Evolutionary conservation across 2,113 vertebrate genomes (phyloP).

Genomic region (Equus quagga): DNA sequence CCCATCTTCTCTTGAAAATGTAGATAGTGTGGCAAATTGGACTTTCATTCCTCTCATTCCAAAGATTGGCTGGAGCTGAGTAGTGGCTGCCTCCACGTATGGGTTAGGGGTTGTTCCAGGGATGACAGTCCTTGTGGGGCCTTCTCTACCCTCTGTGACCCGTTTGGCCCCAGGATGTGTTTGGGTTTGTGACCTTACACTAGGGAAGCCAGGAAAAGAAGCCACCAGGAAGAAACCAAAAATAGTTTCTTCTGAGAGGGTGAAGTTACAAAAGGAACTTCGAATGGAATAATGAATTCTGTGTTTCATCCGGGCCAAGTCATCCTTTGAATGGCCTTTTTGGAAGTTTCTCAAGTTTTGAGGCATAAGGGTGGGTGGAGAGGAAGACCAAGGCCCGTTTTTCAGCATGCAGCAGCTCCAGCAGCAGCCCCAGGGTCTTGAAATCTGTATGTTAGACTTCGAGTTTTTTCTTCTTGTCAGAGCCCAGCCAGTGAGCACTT

Average conservation of each 20-base stretch:
- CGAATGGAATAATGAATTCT: background rate
- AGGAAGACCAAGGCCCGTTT: background rate
- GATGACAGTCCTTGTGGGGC: background rate
- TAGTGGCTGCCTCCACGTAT: rapidly evolving
- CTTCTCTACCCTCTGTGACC: background rate
- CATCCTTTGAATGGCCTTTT: background rate
- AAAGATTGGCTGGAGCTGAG: background rate
- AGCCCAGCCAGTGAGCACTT: background rate
- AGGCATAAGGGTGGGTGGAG: background rate
- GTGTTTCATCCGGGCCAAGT: background rate
- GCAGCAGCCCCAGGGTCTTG: background rate
- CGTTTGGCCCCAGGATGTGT: background rate
- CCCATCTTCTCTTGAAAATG: background rate
- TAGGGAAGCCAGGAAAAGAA: background rate
- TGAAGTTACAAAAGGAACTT: background rate
- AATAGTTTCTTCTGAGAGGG: background rate
- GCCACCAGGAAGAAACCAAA: background rate
- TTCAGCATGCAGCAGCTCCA: background rate
- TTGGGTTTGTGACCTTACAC: background rate
- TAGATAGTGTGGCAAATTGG: background rate
- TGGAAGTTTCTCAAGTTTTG: background rate
- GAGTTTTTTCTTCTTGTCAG: background rate
- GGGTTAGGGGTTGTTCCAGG: background rate
- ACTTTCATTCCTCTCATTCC: background rate
- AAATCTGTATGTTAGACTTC: background rate